phyloP scores from a whole-genome alignment of 1,140 invertebrate genomes.

The Phocides pigmalion region DNA sequence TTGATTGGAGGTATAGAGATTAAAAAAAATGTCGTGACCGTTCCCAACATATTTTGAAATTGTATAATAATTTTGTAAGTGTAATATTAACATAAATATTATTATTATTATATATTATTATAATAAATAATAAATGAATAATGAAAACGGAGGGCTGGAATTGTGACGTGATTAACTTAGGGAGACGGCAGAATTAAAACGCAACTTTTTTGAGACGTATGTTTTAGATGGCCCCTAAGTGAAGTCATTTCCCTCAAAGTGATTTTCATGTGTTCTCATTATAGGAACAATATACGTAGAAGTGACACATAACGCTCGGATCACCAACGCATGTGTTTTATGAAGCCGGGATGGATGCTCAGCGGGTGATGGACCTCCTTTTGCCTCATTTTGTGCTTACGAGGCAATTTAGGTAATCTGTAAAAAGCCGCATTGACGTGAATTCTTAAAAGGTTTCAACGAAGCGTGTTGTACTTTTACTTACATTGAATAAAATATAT shows the following conservation, averaged over 20 bases:
- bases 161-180: not conserved
- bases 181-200: not conserved
- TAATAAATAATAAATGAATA: too few species aligned
- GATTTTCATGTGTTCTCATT: constrained; percentile 4
- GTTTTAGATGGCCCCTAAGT: not conserved
- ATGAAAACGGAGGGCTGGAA: too few species aligned
- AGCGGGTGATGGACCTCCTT: constrained; percentile 27
- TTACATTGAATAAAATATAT: constrained; percentile 3
- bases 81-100: too few species aligned
- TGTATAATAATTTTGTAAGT: too few species aligned
- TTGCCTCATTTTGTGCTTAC: constrained; percentile 37
- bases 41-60: too few species aligned
- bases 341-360: constrained; percentile 19
- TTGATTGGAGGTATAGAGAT: too few species aligned
- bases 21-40: too few species aligned
- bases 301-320: constrained; percentile 9
- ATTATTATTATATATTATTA: too few species aligned
- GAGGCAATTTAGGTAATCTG: constrained; percentile 41
- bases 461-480: constrained; percentile 16
- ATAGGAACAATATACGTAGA: constrained; percentile 12
- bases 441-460: constrained; percentile 31
- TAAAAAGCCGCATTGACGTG: constrained; percentile 36
- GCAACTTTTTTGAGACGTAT: not conserved
- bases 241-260: constrained; percentile 7
- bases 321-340: constrained; percentile 29